A percentile compares a stretch with the other conserved stretches of the same genome.
These are phyloP conservation scores for Amiota mariae DNA, from an alignment of 2,888 invertebrate species.

Conservation along the genomic window DNA sequence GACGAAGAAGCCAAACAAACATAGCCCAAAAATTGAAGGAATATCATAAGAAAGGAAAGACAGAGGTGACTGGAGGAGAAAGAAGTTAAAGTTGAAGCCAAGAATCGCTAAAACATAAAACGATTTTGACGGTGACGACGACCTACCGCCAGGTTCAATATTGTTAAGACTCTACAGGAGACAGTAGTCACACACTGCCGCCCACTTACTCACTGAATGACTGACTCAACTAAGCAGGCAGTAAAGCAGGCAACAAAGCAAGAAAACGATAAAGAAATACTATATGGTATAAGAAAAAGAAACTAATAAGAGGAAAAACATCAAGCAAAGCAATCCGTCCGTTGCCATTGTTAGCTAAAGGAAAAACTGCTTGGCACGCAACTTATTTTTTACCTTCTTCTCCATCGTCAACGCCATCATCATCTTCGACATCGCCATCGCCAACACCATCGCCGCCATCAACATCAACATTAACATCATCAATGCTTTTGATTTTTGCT, in stretches of 20 bases:
- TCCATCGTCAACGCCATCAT: neutral
- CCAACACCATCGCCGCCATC: neutral
- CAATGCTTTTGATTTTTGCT: slow-evolving; percentile 22
- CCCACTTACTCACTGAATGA: too few relatives aligned
- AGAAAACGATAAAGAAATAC: slow-evolving; percentile 6
- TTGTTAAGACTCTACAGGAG: neutral
- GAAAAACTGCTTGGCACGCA: slow-evolving; percentile 18
- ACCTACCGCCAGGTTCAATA: slow-evolving; percentile 33
- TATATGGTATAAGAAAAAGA: neutral
- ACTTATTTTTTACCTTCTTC: neutral
- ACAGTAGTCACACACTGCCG: neutral
- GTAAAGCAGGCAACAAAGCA: neutral
- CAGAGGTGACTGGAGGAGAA: neutral
- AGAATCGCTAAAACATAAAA: neutral
- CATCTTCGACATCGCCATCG: neutral
- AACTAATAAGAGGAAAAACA: neutral
- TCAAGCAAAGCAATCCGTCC: neutral
- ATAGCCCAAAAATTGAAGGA: neutral
- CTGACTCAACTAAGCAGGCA: neutral
- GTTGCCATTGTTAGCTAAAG: neutral
- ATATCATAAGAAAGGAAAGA: neutral
- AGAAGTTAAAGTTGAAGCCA: neutral
- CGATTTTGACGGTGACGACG: slow-evolving; percentile 19
- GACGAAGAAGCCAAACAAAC: slow-evolving; percentile 11
- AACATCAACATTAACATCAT: neutral